Base-by-base conservation (phyloP, 2,113 vertebrate species). In the Daphoenositta chrysoptera region DNA sequence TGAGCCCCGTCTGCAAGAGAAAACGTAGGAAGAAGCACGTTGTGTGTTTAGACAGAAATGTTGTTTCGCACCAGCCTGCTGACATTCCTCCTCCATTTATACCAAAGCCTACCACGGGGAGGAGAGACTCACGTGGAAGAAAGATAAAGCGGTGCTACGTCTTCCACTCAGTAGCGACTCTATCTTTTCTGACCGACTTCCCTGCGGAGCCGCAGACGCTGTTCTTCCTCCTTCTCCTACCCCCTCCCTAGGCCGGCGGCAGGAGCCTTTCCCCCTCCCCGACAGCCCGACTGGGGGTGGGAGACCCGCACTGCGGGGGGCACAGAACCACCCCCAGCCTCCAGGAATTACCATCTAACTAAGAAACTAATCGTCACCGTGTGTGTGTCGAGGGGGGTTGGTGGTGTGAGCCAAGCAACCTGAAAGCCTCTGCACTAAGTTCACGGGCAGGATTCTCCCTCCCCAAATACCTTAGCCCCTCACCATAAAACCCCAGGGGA, bases 141-240 rank as follows among this genome's bases (percentile, higher is more conserved):
- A 35, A 58, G 30, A 64, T 15, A 9, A 13, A 66, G 44, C 33
- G 3, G 45, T 9, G 28, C 63, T 73, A 18, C 12, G 1, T 28
- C 40, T 31, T 60, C 17, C 10, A 5, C 3, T 8, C 16, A 0
- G 2, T 2, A 24, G 4, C 0, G 17, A 79, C 5, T 0, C 1
- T 10, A 8, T 47, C 33, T 58, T 23, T 31, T 24, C 33, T 5
- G 20, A 8, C 9, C 6, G 28, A 15, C 33, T 45, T 30, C 26
- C 35, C 45, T 9, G 15, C 3, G 13, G 7, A 83, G 35, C 54
- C 8, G 3, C 48, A 53, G 40, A 3, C 27, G 1, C 70, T 8
- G 1, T 11, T 47, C 9, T 14, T 72, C 17, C 11, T 44, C 11
- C 6, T 28, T 14, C 23, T 27, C 16, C 31, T 21, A 17, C 66